Evolutionary conservation across 2,888 invertebrate species (phyloP), one percentile per base, ranked within the genome.

Genomic region (Pedicia rivosa): DNA sequence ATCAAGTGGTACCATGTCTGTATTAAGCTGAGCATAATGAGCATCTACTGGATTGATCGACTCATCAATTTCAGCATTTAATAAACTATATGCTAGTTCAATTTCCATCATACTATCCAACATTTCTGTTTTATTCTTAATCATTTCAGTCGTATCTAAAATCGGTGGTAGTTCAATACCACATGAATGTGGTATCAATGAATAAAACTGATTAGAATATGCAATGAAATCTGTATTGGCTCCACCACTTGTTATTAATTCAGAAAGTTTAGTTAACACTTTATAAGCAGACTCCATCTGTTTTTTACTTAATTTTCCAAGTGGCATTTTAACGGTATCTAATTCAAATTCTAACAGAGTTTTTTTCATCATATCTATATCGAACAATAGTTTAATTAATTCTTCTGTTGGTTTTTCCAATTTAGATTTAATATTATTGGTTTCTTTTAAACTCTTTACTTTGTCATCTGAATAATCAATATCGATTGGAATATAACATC

Each of bases 241-340:
- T 1, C 49, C 59, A 3, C 65, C 65, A 2, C 60, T 62, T 32
- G 72, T 65, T 4, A 80, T 62, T 1, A 71, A 48, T 8, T 64
- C 62, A 46, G 78, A 70, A 10, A 84, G 54, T 47, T 83, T 78
- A 0, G 73, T 71, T 15, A 98, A 63, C 2, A 94, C 80, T 35
- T 62, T 62, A 55, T 82, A 95, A 0, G 95, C 97, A 24, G 73
- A 66, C 51, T 83, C 75, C 39, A 98, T 78, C 64, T 94, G 91
- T 38, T 79, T 77, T 54, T 83, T 78, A 2, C 92, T 92, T 9
- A 98, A 60, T 63, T 97, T 97, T 15, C 97, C 98, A 7, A 98
- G 64, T 0, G 98, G 98, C 97, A 98, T 95, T 63, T 97, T 95
- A 43, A 92, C 90, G 48, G 86, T 73, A 58, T 98, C 97, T 47